Conservation (phyloP, 2,113 vertebrate species). For the Sander lucioperca region DNA sequence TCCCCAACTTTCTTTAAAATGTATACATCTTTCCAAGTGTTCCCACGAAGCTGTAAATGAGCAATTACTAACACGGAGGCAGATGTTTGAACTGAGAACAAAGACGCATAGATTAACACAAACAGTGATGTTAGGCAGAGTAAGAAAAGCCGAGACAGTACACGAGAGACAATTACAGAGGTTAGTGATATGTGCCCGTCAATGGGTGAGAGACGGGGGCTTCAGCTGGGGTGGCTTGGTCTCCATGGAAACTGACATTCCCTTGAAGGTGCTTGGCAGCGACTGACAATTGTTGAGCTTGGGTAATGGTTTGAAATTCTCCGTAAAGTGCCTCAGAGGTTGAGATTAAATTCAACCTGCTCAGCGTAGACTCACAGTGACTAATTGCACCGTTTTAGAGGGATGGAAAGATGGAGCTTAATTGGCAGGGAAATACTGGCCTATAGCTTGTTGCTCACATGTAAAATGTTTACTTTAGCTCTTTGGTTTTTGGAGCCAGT, state of each 20-base stretch:
- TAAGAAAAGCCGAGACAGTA: conserved; percentile 5
- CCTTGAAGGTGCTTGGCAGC: conserved; percentile 74
- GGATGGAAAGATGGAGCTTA: conserved; percentile 16
- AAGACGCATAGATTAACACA: conserved; percentile 32
- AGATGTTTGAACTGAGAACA: conserved; percentile 45
- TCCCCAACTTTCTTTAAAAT: conserved; percentile 1
- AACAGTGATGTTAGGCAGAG: conserved; percentile 28
- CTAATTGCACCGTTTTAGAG: conserved; percentile 48
- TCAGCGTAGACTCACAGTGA: conserved; percentile 40
- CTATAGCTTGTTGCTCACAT: conserved; percentile 13
- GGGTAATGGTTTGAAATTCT: conserved; percentile 77
- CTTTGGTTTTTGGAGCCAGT: conserved; percentile 10
- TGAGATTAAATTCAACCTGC: conserved; percentile 64
- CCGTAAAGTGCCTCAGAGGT: conserved; percentile 71
- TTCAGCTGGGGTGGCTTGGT: conserved; percentile 64
- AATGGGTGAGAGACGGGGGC: conserved; percentile 28
- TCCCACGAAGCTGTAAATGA: conserved; percentile 13
- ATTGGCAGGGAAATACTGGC: conserved; percentile 11
- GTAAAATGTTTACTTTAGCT: not conserved
- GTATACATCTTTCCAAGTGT: conserved; percentile 9
- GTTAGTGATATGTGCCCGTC: conserved; percentile 39
- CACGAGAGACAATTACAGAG: conserved; percentile 8
- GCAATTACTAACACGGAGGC: conserved; percentile 39
- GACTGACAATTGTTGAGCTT: conserved; percentile 73
- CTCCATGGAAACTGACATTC: conserved; percentile 84